These are phyloP conservation scores for Perdita meconis DNA, from an alignment of 2,888 invertebrate genomes.

Conservation along the genomic window DNA sequence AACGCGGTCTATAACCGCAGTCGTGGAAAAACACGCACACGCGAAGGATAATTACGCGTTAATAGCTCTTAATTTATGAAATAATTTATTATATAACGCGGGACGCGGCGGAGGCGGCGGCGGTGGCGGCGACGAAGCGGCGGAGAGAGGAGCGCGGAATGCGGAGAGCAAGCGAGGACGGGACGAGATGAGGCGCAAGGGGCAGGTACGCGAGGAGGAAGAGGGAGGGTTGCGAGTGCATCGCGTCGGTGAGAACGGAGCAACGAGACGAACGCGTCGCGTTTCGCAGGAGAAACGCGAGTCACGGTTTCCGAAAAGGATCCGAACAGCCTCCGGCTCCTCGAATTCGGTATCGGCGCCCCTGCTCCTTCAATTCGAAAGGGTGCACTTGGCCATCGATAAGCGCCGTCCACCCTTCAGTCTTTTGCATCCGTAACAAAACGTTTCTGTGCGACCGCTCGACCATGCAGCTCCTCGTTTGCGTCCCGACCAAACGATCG, in stretches of 20 bases:
- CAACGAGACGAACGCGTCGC: conserved; percentile 2
- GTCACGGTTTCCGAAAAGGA: not conserved
- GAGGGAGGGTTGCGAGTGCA: conserved; percentile 2
- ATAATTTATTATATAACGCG: conserved; percentile 78
- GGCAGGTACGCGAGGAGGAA: not conserved
- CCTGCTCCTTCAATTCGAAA: not conserved
- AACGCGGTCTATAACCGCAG: conserved; percentile 70
- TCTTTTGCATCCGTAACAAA: no score
- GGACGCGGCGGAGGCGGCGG: conserved; percentile 45
- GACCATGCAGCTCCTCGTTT: not conserved
- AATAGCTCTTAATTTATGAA: conserved; percentile 79
- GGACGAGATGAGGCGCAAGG: not conserved
- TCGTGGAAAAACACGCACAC: conserved; percentile 76
- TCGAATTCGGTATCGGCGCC: not conserved
- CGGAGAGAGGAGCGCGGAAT: conserved; percentile 25
- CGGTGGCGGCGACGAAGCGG: conserved; percentile 38
- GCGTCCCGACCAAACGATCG: conserved; percentile 31
- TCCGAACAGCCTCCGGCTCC: not conserved
- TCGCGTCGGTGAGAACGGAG: conserved; percentile 18
- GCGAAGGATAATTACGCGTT: conserved; percentile 76
- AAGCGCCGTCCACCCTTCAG: no score
- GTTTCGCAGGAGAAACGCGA: conserved; percentile 6
- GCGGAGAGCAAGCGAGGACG: conserved; percentile 36
- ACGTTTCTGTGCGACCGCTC: no score
- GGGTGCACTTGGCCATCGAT: no score